Evolutionary conservation across 2,113 vertebrate genomes (phyloP).

Genomic region (Macquaria australasica): DNA sequence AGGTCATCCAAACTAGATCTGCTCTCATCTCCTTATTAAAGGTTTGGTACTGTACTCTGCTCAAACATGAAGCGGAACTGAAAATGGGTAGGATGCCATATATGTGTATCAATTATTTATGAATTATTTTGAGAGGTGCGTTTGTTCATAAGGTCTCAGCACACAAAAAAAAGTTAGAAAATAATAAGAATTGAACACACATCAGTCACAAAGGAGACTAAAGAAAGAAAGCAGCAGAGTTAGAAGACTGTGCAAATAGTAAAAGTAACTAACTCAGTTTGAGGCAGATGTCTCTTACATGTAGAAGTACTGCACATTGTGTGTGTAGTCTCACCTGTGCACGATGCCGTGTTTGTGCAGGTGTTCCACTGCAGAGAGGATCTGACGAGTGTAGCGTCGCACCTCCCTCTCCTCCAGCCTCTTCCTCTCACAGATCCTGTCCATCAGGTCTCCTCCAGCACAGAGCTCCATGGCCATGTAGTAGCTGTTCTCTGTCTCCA

Average conservation of each 20-base stretch:
- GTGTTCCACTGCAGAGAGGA: constrained; percentile 86
- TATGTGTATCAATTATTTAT: not conserved
- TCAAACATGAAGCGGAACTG: not conserved
- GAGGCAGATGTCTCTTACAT: not conserved
- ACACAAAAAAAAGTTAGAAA: not conserved
- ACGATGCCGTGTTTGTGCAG: constrained; percentile 86
- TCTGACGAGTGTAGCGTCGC: constrained; percentile 86
- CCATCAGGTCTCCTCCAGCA: constrained; percentile 88
- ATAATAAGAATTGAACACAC: not conserved
- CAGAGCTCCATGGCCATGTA: constrained; percentile 91
- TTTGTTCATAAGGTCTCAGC: not conserved
- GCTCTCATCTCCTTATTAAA: not conserved
- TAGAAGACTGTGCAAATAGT: not conserved
- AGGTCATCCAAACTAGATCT: not conserved
- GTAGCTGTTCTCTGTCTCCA: constrained; percentile 90
- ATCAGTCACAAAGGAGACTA: not conserved
- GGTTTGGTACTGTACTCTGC: not conserved
- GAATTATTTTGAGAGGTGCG: no score
- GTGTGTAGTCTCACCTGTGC: constrained; percentile 81
- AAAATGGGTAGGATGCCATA: not conserved
- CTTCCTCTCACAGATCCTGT: constrained; percentile 87
- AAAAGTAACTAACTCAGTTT: not conserved
- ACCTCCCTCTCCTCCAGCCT: constrained; percentile 87
- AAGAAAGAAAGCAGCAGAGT: not conserved
- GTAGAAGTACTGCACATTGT: not conserved